Evolutionary conservation across 2,888 invertebrate species (phyloP).

Genomic region (Lycaena phlaeas): DNA sequence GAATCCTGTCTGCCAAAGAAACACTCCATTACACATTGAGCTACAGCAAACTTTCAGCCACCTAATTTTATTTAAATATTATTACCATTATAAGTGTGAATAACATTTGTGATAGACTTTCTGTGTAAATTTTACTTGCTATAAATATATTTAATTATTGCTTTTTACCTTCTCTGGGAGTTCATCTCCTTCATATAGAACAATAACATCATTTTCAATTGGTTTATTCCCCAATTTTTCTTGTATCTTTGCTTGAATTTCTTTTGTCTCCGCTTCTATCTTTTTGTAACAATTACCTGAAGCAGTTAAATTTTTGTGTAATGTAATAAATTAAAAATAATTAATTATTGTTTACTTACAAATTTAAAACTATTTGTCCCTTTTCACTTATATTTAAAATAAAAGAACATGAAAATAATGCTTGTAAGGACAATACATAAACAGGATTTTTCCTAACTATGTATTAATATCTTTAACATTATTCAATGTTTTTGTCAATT

Average conservation of each 20-base stretch:
- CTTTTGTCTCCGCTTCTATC: constrained; percentile 85
- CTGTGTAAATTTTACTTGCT: too few relatives aligned
- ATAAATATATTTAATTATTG: background rate
- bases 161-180: constrained; percentile 57
- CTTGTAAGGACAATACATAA: too few relatives aligned
- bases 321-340: background rate
- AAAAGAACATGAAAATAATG: too few relatives aligned
- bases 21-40: too few relatives aligned
- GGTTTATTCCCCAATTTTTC: constrained; percentile 77
- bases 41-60: too few relatives aligned
- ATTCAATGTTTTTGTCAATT: too few relatives aligned
- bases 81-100: too few relatives aligned
- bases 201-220: constrained; percentile 87
- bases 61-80: too few relatives aligned
- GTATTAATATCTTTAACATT: too few relatives aligned
- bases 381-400: background rate
- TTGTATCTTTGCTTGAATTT: constrained; percentile 83
- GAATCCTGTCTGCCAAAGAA: too few relatives aligned
- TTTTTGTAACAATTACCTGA: constrained; percentile 88
- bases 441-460: too few relatives aligned
- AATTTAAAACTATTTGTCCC: background rate
- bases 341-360: background rate
- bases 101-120: too few relatives aligned
- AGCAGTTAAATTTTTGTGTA: constrained; percentile 25
- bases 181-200: constrained; percentile 88